Evolutionary conservation across 2,113 vertebrate species (phyloP), one percentile per base, ranked within the genome.

Genomic region (Phycodurus eques): DNA sequence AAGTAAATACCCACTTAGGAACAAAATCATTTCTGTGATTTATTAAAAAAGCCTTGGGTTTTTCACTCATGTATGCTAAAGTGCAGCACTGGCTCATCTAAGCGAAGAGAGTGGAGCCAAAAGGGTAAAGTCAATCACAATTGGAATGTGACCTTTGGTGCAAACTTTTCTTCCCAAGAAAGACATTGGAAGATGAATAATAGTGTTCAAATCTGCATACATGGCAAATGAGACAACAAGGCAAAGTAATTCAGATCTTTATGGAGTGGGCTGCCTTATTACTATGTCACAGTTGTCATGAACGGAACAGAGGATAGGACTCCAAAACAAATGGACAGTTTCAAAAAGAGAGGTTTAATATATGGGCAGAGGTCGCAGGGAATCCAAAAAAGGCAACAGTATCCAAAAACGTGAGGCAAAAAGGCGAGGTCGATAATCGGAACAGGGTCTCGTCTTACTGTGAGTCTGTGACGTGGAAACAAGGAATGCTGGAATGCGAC

Each of bases 1-100:
- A 49, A 66, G 64, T 66, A 66, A 66, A 66, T 66, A 66, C 43
- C 64, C 64, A 66, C 64, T 66, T 66, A 66, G 14, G 64, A 46
- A 46, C 64, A 66, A 66, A 66, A 47, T 31, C 12, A 47, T 47
- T 27, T 66, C 22, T 47, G 42, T 65, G 43, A 66, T 66, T 66
- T 66, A 66, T 66, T 66, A 22, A 31, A 17, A 66, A 47, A 66
- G 63, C 33, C 33, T 46, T 47, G 64, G 2, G 7, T 66, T 44
- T 66, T 46, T 49, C 44, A 66, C 43, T 17, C 22, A 27, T 46
- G 63, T 42, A 22, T 46, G n/a, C 63, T 22, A 46, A 66, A 66
- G 43, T 44, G 63, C 44, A 66, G 13, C 43, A 17, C 14, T 17
- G 44, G 64, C 43, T 31, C 44, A 31, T 49, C 13, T 47, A 43